Conservation (phyloP, 2,797 vertebrate genomes). For the Enteromius radiatus region DNA sequence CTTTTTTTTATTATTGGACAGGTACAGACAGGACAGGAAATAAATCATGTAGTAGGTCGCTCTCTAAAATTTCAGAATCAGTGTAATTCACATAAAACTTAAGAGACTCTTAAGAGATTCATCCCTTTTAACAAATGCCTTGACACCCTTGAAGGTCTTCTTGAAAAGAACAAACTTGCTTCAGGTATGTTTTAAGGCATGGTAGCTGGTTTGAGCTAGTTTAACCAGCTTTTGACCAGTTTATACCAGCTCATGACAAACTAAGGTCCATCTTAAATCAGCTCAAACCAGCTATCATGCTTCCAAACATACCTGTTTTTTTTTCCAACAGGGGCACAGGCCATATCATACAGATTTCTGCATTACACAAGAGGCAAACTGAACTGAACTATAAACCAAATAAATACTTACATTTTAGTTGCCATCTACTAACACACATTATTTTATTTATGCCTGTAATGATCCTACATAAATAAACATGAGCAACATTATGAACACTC, state of each 20-base stretch:
- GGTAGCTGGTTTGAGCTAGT: no score
- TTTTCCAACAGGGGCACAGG: neutral
- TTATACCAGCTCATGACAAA: neutral
- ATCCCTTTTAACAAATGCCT: neutral
- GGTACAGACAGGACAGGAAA: neutral
- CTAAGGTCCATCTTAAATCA: neutral
- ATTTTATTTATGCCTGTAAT: neutral
- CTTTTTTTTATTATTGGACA: neutral
- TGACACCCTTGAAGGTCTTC: neutral
- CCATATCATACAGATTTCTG: neutral
- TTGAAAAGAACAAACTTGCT: no score
- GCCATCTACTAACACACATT: neutral
- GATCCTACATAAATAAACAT: slow-evolving; percentile 5
- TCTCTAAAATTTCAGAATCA: neutral
- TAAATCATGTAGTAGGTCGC: neutral
- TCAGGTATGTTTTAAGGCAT: no score
- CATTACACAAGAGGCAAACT: neutral
- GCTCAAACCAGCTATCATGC: neutral
- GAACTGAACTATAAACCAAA: neutral
- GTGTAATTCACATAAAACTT: neutral
- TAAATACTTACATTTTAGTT: neutral
- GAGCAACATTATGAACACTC: neutral
- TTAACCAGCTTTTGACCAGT: neutral
- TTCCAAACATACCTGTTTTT: neutral
- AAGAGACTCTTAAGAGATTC: neutral